A percentile compares a stretch with the other conserved stretches of the same genome.
Evolutionary conservation across 2,888 invertebrate species (phyloP).

Genomic region (Drosophila monieri): DNA sequence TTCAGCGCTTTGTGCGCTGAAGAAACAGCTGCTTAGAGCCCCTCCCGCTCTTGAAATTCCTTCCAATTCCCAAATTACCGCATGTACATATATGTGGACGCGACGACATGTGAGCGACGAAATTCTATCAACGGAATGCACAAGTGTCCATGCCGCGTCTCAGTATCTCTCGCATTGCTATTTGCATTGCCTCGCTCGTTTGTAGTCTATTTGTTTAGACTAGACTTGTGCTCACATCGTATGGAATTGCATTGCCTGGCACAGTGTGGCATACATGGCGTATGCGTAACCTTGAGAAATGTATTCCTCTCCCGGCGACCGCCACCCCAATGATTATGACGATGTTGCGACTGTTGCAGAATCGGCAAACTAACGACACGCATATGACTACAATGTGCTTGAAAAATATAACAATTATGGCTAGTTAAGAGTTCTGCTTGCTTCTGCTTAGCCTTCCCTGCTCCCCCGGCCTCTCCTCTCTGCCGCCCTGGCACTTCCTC

Average conservation of each 20-base stretch:
- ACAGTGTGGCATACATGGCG: slow-evolving; percentile 67
- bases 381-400: slow-evolving; percentile 62
- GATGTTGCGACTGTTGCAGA: slow-evolving; percentile 31
- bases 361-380: slow-evolving; percentile 48
- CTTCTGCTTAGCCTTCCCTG: neutral
- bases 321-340: slow-evolving; percentile 27
- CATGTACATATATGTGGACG: slow-evolving; percentile 6
- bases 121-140: slow-evolving; percentile 56
- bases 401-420: slow-evolving; percentile 69
- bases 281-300: slow-evolving; percentile 76
- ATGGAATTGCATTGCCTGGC: slow-evolving; percentile 31
- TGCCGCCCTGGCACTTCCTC: neutral
- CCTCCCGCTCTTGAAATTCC: slow-evolving; percentile 26
- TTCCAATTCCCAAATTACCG: slow-evolving; percentile 11
- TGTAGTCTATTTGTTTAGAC: slow-evolving; percentile 73
- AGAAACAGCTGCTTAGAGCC: slow-evolving; percentile 24
- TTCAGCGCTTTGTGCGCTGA: slow-evolving; percentile 54
- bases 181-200: slow-evolving; percentile 68
- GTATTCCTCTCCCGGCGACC: slow-evolving; percentile 35
- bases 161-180: slow-evolving; percentile 48
- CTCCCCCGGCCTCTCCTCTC: neutral
- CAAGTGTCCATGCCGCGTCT: slow-evolving; percentile 61
- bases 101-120: slow-evolving; percentile 21
- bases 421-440: slow-evolving; percentile 60
- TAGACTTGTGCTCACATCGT: slow-evolving; percentile 59